Evolutionary conservation across 2,113 vertebrate species (phyloP).

Genomic region (Urocynchramus pylzowi): DNA sequence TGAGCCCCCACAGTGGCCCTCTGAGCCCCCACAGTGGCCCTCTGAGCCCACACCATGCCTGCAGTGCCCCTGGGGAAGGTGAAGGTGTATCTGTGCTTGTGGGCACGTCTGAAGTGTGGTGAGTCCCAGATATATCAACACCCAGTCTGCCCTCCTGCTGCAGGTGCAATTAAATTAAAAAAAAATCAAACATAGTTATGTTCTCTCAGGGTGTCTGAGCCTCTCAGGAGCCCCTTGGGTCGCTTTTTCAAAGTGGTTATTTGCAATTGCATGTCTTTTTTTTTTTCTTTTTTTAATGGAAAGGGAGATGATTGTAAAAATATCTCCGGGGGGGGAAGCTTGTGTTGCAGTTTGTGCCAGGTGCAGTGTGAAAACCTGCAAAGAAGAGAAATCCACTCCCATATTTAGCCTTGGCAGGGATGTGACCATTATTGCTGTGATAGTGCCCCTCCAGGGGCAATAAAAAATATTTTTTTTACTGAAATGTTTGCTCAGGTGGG

Average conservation of each 20-base stretch:
- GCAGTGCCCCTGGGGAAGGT: neutral
- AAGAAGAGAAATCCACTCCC: neutral
- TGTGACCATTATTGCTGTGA: neutral
- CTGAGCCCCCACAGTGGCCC: neutral
- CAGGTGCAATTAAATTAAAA: neutral
- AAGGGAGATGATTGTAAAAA: neutral
- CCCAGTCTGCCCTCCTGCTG: neutral
- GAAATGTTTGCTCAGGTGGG: neutral
- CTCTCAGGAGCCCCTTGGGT: neutral
- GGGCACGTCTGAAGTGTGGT: neutral
- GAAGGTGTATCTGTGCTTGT: neutral
- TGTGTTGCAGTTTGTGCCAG: fast-evolving
- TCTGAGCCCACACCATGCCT: neutral
- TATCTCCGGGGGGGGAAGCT: neutral
- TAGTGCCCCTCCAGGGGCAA: neutral
- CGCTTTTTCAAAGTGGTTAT: neutral
- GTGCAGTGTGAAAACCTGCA: neutral
- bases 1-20: neutral
- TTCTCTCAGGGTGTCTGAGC: neutral
- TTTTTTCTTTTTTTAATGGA: neutral
- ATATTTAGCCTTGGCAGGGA: neutral
- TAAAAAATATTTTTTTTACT: neutral
- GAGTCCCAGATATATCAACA: neutral
- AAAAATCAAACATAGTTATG: neutral
- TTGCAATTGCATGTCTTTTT: neutral